Evolutionary conservation across 2,888 invertebrate genomes (phyloP).

Genomic region (Alcis repandata): DNA sequence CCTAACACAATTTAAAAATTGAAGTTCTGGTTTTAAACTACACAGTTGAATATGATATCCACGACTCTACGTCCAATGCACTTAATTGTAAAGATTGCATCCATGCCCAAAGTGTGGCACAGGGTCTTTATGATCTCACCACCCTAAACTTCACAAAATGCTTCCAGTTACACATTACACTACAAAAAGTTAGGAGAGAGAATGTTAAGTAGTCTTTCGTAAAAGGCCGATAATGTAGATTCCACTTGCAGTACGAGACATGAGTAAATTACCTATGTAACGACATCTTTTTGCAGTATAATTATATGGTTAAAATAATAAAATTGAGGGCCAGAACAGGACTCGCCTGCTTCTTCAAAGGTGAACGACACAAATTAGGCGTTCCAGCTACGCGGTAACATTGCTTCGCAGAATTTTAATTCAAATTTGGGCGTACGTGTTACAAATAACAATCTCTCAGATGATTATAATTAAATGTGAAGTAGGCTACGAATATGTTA

Average conservation of each 20-base stretch:
- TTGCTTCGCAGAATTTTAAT: conserved; percentile 5
- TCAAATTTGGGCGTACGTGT: background rate
- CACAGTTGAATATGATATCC: too few relatives aligned
- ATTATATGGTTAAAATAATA: background rate
- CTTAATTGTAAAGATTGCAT: too few relatives aligned
- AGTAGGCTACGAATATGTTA: background rate
- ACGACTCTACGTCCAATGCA: too few relatives aligned
- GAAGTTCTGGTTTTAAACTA: too few relatives aligned
- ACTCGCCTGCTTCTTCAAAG: background rate
- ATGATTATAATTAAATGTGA: background rate
- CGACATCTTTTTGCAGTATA: background rate
- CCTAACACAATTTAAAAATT: background rate
- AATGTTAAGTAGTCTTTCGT: background rate
- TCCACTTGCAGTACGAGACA: background rate
- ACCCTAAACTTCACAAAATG: too few relatives aligned
- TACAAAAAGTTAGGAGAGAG: too few relatives aligned
- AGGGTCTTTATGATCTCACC: too few relatives aligned
- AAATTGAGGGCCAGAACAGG: background rate
- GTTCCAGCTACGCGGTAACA: background rate
- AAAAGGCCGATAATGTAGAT: background rate
- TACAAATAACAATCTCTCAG: background rate
- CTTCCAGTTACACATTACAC: too few relatives aligned
- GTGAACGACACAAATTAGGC: background rate
- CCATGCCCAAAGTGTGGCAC: too few relatives aligned
- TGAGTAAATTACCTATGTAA: background rate